A percentile compares a stretch with the other conserved stretches of the same genome.
phyloP scores from a whole-genome alignment of 2,888 invertebrate species.

The Rhogogaster chlorosoma region DNA sequence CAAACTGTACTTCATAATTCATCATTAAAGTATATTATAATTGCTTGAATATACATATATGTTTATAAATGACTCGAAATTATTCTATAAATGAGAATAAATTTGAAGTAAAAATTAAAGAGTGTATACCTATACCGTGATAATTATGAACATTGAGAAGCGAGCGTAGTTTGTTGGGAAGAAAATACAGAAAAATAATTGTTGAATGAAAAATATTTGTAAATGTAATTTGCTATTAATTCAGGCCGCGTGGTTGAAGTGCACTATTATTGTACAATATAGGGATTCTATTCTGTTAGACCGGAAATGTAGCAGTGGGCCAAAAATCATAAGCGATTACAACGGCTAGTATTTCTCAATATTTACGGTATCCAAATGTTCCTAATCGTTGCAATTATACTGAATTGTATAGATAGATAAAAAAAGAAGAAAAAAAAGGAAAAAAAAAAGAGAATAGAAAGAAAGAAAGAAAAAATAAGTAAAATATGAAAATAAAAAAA shows the following conservation, averaged over 20 bases:
- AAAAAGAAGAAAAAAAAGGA: constrained; percentile 19
- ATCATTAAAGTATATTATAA: neutral
- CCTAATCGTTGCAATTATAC: constrained; percentile 50
- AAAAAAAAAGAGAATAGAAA: constrained; percentile 33
- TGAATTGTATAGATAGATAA: constrained; percentile 51
- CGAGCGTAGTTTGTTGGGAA: neutral
- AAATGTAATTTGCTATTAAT: neutral
- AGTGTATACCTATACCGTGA: neutral
- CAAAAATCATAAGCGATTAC: constrained; percentile 45
- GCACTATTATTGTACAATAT: constrained; percentile 23
- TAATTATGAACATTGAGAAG: neutral
- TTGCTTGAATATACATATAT: neutral
- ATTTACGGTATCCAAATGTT: constrained; percentile 51
- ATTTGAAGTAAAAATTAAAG: neutral
- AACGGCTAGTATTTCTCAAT: constrained; percentile 51
- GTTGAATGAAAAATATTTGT: neutral
- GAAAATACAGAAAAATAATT: neutral
- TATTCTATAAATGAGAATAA: neutral
- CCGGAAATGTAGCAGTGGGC: constrained; percentile 41
- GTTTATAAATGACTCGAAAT: neutral
- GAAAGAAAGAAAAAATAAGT: constrained; percentile 32
- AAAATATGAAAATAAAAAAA: constrained; percentile 21
- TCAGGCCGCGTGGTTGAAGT: constrained; percentile 25
- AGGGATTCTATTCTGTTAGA: constrained; percentile 21
- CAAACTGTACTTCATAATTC: neutral